Conservation (phyloP, 2,797 vertebrate genomes). For the Selene dorsalis region DNA sequence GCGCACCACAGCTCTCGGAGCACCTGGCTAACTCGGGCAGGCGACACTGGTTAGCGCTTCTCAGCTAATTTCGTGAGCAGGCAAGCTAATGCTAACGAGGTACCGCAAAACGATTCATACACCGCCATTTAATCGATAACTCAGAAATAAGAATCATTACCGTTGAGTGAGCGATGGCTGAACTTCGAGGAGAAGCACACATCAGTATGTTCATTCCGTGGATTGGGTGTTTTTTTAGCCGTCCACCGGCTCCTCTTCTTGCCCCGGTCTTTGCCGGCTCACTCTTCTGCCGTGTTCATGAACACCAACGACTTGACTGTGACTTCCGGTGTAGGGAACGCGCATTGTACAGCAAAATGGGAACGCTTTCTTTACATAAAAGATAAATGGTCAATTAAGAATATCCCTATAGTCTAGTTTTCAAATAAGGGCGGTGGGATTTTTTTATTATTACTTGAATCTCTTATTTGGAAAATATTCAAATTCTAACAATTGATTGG, state of each 20-base stretch:
- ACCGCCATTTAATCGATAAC: neutral
- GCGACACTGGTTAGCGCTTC: constrained; percentile 39
- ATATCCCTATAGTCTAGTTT: neutral
- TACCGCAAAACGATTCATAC: neutral
- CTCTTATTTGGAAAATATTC: neutral
- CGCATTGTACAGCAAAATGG: constrained; percentile 20
- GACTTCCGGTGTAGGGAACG: constrained; percentile 67
- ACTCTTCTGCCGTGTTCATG: constrained; percentile 54
- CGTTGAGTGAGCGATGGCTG: neutral
- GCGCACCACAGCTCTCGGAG: constrained; percentile 9
- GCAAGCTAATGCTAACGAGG: constrained; percentile 33
- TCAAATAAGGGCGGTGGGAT: neutral
- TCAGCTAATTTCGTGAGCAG: constrained; percentile 44
- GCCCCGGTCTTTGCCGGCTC: constrained; percentile 68
- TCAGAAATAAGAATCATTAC: constrained; percentile 19
- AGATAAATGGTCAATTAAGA: neutral
- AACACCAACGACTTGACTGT: constrained; percentile 33
- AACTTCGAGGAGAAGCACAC: neutral
- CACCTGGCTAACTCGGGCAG: constrained; percentile 24
- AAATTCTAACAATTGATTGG: neutral
- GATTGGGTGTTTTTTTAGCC: constrained; percentile 15
- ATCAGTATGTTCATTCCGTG: constrained; percentile 34
- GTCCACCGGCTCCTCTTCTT: constrained; percentile 47
- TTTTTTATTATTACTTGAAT: too few relatives aligned
- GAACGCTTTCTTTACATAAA: neutral